Conservation (phyloP, 1,140 invertebrate genomes). For the Papilio helenus region DNA sequence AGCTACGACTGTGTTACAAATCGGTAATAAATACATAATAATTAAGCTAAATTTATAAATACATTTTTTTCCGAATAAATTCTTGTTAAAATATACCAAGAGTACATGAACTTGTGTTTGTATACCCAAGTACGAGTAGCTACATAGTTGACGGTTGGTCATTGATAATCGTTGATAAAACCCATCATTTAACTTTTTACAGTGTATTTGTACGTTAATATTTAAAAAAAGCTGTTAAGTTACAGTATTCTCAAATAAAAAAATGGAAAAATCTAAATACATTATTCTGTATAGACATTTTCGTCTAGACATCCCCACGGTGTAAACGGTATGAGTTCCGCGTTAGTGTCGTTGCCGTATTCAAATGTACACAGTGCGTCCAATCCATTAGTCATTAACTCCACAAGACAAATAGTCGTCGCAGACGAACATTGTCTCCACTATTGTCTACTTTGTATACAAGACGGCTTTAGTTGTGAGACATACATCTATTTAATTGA, state of each 20-base stretch:
- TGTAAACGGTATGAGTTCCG: conserved; percentile 3
- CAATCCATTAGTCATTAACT: conserved; percentile 32
- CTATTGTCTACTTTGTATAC: conserved; percentile 20
- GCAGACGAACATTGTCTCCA: conserved; percentile 9
- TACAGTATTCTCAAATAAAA: neutral
- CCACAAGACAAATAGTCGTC: conserved; percentile 30
- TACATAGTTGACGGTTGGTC: neutral
- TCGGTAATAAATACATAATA: neutral
- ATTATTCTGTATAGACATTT: neutral
- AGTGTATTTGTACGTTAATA: neutral
- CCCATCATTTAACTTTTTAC: neutral
- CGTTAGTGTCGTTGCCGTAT: conserved; percentile 23
- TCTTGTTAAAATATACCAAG: neutral
- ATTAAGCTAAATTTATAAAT: neutral
- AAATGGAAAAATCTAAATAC: conserved; percentile 13
- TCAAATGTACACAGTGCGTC: conserved; percentile 28
- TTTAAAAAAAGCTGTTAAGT: neutral
- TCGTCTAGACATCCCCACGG: conserved; percentile 18
- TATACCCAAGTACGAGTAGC: neutral
- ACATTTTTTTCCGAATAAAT: neutral
- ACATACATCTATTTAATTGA: conserved; percentile 7
- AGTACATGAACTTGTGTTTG: neutral
- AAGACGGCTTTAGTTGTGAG: neutral
- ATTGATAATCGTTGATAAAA: neutral
- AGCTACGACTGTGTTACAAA: neutral